phyloP scores from a whole-genome alignment of 2,797 vertebrate genomes.

The Anguilla pacifica region DNA sequence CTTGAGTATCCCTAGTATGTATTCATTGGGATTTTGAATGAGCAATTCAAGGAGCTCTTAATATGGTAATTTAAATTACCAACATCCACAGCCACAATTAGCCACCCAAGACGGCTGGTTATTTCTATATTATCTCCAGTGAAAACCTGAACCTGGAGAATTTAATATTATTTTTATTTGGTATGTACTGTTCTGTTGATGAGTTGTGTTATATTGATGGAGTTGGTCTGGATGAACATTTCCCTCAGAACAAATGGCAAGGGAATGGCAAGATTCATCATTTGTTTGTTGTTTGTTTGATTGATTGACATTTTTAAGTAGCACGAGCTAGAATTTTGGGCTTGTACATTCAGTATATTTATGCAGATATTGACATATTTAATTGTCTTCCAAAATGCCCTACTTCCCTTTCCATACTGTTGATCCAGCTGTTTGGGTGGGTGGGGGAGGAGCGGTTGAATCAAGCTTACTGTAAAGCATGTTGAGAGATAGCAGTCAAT shows the following conservation, averaged over 20 bases:
- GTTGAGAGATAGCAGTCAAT: neutral
- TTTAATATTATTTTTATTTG: neutral
- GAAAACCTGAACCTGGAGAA: neutral
- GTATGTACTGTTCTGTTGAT: neutral
- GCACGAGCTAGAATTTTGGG: neutral
- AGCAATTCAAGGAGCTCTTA: conserved; percentile 4
- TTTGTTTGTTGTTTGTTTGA: neutral
- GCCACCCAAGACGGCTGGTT: neutral
- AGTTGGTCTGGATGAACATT: neutral
- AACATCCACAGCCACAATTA: neutral
- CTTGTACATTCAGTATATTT: neutral
- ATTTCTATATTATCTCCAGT: neutral
- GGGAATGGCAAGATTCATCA: neutral
- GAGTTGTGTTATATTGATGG: neutral
- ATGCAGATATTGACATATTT: neutral
- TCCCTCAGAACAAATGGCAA: neutral
- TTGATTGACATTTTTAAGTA: neutral
- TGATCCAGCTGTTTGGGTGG: too few species aligned
- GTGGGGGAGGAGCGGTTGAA: too few species aligned
- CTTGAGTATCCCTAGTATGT: neutral
- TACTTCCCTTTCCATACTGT: too few species aligned
- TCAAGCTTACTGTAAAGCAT: neutral
- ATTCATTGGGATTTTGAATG: conserved; percentile 6
- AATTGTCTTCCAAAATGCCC: too few species aligned
- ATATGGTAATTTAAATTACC: conserved; percentile 14